Conservation (phyloP, 2,888 invertebrate genomes). For the Argynnis bischoffii region DNA sequence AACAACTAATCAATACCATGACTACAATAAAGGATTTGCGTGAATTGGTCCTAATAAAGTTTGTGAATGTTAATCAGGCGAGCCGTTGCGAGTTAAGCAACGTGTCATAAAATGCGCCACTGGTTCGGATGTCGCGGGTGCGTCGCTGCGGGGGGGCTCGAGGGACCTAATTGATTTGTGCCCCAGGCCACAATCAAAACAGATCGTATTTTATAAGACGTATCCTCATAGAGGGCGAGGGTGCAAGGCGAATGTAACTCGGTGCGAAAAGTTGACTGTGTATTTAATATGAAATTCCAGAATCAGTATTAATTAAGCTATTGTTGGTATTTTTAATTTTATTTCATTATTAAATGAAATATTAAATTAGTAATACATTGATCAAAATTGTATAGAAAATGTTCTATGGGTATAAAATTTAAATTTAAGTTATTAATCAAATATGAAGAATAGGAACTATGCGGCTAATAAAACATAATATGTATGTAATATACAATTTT, state of each 20-base stretch:
- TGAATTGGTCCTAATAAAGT: conserved; percentile 77
- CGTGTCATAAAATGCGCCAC: conserved; percentile 82
- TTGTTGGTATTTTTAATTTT: not conserved
- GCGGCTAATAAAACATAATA: too few relatives aligned
- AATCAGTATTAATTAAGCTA: not conserved
- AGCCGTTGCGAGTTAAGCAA: conserved; percentile 74
- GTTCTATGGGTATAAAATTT: too few relatives aligned
- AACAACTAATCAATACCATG: conserved; percentile 53
- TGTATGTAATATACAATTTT: too few relatives aligned
- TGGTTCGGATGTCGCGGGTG: conserved; percentile 75
- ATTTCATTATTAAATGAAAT: too few relatives aligned
- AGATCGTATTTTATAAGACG: conserved; percentile 83
- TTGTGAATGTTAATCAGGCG: conserved; percentile 80
- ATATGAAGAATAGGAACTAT: too few relatives aligned
- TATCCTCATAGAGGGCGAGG: conserved; percentile 61
- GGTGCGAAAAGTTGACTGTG: conserved; percentile 29
- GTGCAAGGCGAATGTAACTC: conserved; percentile 41
- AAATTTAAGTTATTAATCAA: too few relatives aligned
- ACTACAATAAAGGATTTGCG: conserved; percentile 47
- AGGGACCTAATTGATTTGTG: conserved; percentile 82
- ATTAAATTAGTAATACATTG: too few relatives aligned
- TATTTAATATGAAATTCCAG: conserved; percentile 55
- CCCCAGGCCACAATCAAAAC: conserved; percentile 84
- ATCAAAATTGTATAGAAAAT: too few relatives aligned
- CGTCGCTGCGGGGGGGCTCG: conserved; percentile 64